Conservation (phyloP, 2,888 invertebrate species). For the Aproaerema taeniolella region DNA sequence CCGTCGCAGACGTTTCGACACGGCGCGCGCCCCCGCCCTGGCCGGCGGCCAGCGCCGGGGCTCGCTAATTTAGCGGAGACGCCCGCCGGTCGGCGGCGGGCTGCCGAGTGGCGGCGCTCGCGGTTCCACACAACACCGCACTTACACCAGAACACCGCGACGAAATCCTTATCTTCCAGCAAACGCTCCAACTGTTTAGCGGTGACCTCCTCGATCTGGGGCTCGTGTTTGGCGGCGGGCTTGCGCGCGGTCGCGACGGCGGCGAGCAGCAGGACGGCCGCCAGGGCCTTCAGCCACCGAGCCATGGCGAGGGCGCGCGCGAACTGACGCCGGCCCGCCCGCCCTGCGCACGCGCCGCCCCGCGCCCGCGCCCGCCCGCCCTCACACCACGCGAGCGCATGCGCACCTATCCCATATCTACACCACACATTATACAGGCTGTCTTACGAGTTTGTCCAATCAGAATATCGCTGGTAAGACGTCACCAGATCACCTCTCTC, state of each 20-base stretch:
- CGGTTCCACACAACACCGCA: conserved; percentile 41
- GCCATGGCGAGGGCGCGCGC: conserved; percentile 74
- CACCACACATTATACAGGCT: neutral
- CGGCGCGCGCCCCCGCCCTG: conserved; percentile 48
- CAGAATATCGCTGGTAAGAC: too few relatives aligned
- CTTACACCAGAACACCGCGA: conserved; percentile 98
- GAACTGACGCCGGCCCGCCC: conserved; percentile 56
- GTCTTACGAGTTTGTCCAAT: neutral
- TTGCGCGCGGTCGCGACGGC: conserved; percentile 69
- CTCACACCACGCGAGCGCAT: conserved; percentile 22
- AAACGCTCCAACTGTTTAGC: conserved; percentile 94
- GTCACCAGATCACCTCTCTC: too few relatives aligned
- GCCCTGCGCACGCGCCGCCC: conserved; percentile 27
- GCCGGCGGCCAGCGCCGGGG: conserved; percentile 43
- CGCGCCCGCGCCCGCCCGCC: conserved; percentile 33
- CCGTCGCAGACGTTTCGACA: conserved; percentile 57
- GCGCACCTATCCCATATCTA: conserved; percentile 7
- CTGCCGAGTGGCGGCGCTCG: conserved; percentile 24
- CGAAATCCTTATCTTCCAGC: conserved; percentile 93
- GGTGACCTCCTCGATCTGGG: conserved; percentile 95
- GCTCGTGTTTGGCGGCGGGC: conserved; percentile 71
- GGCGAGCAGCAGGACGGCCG: conserved; percentile 74
- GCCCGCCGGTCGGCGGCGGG: conserved; percentile 40
- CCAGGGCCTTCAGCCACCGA: conserved; percentile 70
- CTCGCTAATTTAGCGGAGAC: conserved; percentile 45